Evolutionary conservation across 2,888 invertebrate genomes (phyloP), one percentile per base, ranked within the genome.

Genomic region (Erebia palarica): DNA sequence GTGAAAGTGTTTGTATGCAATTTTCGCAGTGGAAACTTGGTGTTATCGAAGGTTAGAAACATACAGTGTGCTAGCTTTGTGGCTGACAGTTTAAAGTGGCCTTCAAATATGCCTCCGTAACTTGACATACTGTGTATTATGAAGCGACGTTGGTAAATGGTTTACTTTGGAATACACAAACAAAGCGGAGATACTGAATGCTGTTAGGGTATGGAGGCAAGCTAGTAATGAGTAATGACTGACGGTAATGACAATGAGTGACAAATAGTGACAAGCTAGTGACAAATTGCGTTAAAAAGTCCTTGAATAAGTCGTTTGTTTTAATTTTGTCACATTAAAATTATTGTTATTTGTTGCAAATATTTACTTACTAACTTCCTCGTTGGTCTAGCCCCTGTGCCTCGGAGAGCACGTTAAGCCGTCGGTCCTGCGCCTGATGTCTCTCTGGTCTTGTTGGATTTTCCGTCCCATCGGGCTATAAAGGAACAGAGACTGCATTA

Each of bases 1-100:
- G 36, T 36, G 36, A 36, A 36, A 36, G 36, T 7, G 36, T 36
- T 36, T 36, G 7, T 2, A 36, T 36, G 0, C 36, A 36, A 7
- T 36, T 36, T 36, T 36, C 36, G 36, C 36, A 7, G 36, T 36
- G 9, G 42, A 18, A 27, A 4, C 27, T 4, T 4, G 3, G 27
- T 27, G 21, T 49, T n/a, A n/a, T n/a, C n/a, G n/a, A 13, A 63
- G 18, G 47, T 49, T 63, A 21, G 27, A 61, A 63, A 63, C 63
- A 49, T 11, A 42, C 47, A 63, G 49, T 21, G 5, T 63, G 49
- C 49, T 63, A 18, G 7, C 21, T 63, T 18, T 63, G 21, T 44
- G 18, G 63, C 63, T 47, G 63, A 49, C 63, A 63, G 63, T 63
- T 63, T 63, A 47, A 63, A 63, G 49, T 21, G 21, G 47, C 14